A percentile compares a stretch with the other conserved stretches of the same genome.
Conservation (phyloP, 2,113 vertebrate species). For the Trogon melanurus region DNA sequence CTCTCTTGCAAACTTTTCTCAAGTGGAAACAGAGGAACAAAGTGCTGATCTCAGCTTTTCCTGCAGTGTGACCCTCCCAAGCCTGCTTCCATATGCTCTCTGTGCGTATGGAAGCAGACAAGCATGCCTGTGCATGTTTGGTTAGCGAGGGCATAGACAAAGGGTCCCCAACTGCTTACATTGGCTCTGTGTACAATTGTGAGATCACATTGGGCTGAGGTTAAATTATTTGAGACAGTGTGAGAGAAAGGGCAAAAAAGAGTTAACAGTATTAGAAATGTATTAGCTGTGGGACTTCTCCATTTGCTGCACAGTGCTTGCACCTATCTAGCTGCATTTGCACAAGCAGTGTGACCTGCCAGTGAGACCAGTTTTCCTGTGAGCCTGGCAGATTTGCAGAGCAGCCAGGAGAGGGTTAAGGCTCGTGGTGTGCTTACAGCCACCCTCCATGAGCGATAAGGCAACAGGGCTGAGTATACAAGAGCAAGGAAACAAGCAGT, state of each 20-base stretch:
- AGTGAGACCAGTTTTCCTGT: not conserved
- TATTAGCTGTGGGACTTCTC: not conserved
- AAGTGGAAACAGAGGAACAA: not conserved
- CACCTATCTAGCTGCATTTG: not conserved
- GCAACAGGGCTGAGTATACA: not conserved
- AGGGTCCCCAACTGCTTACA: not conserved
- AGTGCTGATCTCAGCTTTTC: not conserved
- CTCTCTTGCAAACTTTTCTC: not conserved
- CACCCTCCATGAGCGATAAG: not conserved
- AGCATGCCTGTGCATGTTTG: not conserved
- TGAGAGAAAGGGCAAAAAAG: not conserved
- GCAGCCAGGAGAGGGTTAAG: conserved; percentile 15
- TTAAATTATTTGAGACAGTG: not conserved
- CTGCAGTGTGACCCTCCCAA: not conserved
- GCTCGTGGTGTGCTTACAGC: not conserved
- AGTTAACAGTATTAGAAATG: not conserved
- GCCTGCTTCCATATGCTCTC: not conserved
- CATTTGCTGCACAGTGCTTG: not conserved
- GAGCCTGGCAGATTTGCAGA: not conserved
- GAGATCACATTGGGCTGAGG: not conserved
- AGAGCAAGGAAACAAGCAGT: not conserved
- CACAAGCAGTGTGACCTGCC: not conserved
- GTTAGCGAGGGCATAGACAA: not conserved
- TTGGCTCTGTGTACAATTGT: not conserved
- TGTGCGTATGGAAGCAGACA: fast-evolving